Evolutionary conservation across 2,113 vertebrate genomes (phyloP).

Genomic region (Rhea americana): DNA sequence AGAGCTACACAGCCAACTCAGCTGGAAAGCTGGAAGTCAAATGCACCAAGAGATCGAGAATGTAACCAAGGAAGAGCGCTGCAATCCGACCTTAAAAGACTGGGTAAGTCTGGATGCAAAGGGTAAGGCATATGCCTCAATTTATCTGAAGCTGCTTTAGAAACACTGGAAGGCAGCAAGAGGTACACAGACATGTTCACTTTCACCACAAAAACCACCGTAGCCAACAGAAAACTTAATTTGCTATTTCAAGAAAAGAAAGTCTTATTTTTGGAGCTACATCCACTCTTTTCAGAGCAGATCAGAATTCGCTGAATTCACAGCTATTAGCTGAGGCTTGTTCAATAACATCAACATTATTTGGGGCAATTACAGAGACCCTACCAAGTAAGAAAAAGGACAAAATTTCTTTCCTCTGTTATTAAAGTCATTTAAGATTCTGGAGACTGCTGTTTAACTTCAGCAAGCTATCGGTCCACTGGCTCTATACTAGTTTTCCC

Average conservation of each 20-base stretch:
- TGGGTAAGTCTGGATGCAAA: neutral
- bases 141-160: neutral
- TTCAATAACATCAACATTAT: neutral
- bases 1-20: neutral
- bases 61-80: neutral
- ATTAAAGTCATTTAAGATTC: neutral
- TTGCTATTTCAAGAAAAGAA: neutral
- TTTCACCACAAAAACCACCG: neutral
- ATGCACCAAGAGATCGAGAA: neutral
- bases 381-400: neutral
- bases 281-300: neutral
- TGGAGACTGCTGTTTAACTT: neutral
- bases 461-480: neutral
- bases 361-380: neutral
- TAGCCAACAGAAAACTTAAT: rapidly evolving
- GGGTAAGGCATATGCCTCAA: rapidly evolving
- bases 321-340: neutral
- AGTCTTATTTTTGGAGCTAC: neutral
- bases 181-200: rapidly evolving
- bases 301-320: neutral
- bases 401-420: neutral
- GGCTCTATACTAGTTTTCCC: neutral
- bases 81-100: neutral
- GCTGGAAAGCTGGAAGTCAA: neutral
- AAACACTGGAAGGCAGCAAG: neutral